Conservation (phyloP, 2,888 invertebrate species). For the Cataglyphis altisquamis region DNA sequence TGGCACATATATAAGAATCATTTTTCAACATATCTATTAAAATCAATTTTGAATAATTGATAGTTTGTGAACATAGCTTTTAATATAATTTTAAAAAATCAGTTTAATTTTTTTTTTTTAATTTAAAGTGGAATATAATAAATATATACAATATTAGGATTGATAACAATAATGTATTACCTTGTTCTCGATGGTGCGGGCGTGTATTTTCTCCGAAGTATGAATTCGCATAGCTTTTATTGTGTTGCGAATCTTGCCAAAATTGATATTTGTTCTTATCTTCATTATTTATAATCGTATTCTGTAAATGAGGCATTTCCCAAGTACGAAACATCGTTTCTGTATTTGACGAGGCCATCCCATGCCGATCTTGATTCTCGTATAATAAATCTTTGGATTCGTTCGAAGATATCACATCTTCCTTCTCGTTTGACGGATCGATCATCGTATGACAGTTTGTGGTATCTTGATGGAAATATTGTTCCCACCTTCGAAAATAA, state of each 20-base stretch:
- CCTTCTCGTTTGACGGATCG: constrained; percentile 34
- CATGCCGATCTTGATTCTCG: constrained; percentile 62
- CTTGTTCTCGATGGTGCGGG: constrained; percentile 46
- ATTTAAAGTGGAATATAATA: background rate
- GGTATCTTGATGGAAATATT: constrained; percentile 59
- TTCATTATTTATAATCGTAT: constrained; percentile 33
- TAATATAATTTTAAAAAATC: background rate
- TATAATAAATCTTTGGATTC: constrained; percentile 47
- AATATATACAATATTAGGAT: background rate
- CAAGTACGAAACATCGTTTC: constrained; percentile 73
- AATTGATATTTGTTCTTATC: constrained; percentile 61
- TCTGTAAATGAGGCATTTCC: constrained; percentile 73
- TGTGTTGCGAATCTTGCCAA: constrained; percentile 51
- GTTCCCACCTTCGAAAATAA: constrained; percentile 64
- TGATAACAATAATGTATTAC: constrained; percentile 51
- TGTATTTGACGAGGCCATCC: constrained; percentile 49
- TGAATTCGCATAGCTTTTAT: constrained; percentile 39
- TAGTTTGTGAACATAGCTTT: background rate
- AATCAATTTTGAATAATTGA: background rate
- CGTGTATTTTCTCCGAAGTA: constrained; percentile 59
- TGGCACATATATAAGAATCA: background rate
- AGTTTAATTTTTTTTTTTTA: background rate
- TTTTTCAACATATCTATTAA: background rate
- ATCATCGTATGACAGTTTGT: constrained; percentile 13
- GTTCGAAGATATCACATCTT: constrained; percentile 5